Evolutionary conservation across 1,140 invertebrate species (phyloP).

Genomic region (Heliconius congener): DNA sequence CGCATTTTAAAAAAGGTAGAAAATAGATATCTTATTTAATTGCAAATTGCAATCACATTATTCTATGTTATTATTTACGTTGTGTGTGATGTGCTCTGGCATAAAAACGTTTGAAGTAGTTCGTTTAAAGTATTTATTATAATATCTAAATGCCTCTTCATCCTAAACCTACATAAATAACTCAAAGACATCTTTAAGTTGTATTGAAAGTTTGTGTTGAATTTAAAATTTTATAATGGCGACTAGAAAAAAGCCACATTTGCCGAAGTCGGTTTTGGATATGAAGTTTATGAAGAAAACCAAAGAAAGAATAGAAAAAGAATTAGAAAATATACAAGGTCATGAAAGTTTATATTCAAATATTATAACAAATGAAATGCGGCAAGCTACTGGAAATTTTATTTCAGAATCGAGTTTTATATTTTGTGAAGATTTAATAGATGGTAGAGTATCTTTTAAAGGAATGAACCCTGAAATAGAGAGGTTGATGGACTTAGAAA

Average conservation of each 20-base stretch:
- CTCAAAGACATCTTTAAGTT: neutral
- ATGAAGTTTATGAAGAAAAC: constrained; percentile 96
- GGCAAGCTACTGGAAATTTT: constrained; percentile 83
- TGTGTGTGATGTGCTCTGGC: too few species aligned
- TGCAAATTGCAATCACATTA: too few species aligned
- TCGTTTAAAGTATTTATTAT: too few species aligned
- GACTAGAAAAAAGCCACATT: constrained; percentile 62
- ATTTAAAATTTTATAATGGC: constrained; percentile 37
- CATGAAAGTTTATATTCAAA: constrained; percentile 85
- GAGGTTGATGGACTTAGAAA: constrained; percentile 84
- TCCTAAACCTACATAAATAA: neutral
- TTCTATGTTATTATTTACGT: too few species aligned
- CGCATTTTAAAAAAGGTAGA: too few species aligned
- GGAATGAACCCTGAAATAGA: constrained; percentile 96
- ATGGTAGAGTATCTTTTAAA: constrained; percentile 91
- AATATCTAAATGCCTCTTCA: neutral
- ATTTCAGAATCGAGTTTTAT: constrained; percentile 89
- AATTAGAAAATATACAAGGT: constrained; percentile 87
- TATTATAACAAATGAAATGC: constrained; percentile 84
- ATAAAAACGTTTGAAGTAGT: too few species aligned
- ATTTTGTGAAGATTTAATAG: constrained; percentile 87
- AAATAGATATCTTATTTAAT: too few species aligned
- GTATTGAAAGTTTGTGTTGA: neutral
- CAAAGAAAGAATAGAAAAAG: constrained; percentile 90
- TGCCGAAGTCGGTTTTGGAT: constrained; percentile 87